Percentiles rank a stretch among this genome's conserved stretches.
Conservation (phyloP, 2,797 vertebrate genomes). For the Poecilia wingei region DNA sequence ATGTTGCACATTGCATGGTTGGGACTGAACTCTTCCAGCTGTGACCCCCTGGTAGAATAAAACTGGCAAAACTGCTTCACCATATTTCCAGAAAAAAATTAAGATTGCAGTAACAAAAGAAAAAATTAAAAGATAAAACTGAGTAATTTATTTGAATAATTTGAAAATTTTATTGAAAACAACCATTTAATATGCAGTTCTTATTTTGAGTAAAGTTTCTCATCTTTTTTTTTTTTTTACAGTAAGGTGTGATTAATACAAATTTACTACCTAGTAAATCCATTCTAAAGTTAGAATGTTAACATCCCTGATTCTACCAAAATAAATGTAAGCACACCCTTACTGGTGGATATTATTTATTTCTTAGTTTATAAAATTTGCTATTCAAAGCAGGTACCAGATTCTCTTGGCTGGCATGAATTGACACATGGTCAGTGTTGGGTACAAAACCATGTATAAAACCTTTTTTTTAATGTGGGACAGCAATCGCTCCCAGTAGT, state of each 20-base stretch:
- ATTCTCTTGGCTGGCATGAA: background rate
- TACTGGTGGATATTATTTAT: too few species aligned
- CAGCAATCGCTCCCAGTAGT: background rate
- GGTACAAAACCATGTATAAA: background rate
- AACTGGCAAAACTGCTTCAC: background rate
- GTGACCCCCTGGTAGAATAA: background rate
- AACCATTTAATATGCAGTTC: background rate
- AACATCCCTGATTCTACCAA: too few species aligned
- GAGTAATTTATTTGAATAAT: background rate
- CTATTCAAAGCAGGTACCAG: background rate
- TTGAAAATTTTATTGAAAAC: background rate
- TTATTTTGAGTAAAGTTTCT: background rate
- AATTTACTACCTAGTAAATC: background rate
- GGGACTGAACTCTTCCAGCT: background rate
- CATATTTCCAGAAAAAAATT: background rate
- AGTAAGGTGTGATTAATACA: background rate
- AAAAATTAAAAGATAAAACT: background rate
- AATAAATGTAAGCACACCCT: too few species aligned
- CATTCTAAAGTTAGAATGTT: background rate
- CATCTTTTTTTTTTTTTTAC: background rate
- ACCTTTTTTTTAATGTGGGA: background rate
- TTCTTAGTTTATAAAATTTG: background rate
- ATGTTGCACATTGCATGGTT: background rate
- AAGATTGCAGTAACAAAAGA: background rate
- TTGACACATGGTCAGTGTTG: background rate